phyloP scores from a whole-genome alignment of 1,140 invertebrate genomes.

The Coptotermes formosanus region DNA sequence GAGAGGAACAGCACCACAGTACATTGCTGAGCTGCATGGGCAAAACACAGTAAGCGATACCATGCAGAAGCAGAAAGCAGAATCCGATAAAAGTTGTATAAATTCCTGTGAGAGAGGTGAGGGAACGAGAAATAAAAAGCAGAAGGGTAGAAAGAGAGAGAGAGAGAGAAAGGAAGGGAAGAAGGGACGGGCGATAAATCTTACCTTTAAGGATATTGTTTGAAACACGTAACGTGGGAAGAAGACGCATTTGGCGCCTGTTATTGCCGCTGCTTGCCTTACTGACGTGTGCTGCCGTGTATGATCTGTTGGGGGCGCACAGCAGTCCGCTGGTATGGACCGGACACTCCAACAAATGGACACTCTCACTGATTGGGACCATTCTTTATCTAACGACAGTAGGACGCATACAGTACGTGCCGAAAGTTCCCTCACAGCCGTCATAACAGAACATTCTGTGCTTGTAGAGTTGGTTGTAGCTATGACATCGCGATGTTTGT shows the following conservation, averaged over 20 bases:
- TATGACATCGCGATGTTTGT: too few relatives aligned
- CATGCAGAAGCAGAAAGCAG: not conserved
- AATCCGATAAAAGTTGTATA: conserved; percentile 30
- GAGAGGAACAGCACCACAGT: not conserved
- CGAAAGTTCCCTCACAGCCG: too few relatives aligned
- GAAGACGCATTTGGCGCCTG: not conserved
- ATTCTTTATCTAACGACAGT: too few relatives aligned
- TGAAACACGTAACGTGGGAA: conserved; percentile 21
- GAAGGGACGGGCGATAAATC: conserved; percentile 11
- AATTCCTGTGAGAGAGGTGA: conserved; percentile 16
- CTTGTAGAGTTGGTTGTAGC: too few relatives aligned
- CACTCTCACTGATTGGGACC: too few relatives aligned
- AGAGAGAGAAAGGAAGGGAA: not conserved
- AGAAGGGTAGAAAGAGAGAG: not conserved
- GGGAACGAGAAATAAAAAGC: not conserved
- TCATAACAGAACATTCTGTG: too few relatives aligned
- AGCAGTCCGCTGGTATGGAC: not conserved
- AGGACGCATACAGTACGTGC: too few relatives aligned
- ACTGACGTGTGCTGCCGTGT: too few relatives aligned
- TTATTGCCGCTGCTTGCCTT: not conserved
- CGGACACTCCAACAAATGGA: too few relatives aligned
- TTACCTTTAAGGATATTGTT: conserved; percentile 28
- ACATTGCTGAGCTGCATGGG: not conserved
- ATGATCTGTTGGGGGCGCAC: too few relatives aligned
- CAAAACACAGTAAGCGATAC: not conserved